phyloP scores from a whole-genome alignment of 2,113 vertebrate genomes.

The Scalopus aquaticus region DNA sequence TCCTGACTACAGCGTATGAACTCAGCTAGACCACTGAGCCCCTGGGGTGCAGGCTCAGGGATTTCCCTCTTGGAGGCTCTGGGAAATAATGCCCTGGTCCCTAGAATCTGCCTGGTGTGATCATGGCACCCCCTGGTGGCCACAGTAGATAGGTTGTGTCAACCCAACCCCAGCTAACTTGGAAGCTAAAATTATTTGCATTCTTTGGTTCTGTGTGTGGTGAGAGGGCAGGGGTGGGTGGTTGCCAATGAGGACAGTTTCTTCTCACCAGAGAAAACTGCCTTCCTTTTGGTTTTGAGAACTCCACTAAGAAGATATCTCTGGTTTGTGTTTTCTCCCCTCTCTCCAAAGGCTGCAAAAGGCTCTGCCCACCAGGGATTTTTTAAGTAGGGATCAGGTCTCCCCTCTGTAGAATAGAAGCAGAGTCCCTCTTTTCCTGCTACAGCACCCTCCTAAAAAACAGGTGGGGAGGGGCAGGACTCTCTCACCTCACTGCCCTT shows the following conservation, averaged over 20 bases:
- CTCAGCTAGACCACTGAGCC: not conserved
- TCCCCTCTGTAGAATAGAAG: not conserved
- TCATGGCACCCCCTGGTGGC: constrained; percentile 56
- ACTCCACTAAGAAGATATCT: not conserved
- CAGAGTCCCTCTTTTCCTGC: not conserved
- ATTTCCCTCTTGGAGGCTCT: not conserved
- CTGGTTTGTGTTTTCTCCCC: not conserved
- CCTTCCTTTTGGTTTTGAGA: constrained; percentile 32
- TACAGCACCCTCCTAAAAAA: not conserved
- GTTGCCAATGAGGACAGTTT: not conserved
- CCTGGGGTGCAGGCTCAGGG: not conserved
- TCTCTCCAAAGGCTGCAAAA: not conserved
- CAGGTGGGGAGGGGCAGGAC: not conserved
- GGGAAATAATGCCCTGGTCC: not conserved
- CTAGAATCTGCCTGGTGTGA: not conserved
- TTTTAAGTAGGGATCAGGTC: not conserved
- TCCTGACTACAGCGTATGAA: not conserved
- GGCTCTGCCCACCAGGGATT: not conserved
- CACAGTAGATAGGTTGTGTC: accelerated
- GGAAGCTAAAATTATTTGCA: not conserved
- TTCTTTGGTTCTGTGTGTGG: not conserved
- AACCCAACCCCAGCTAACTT: accelerated
- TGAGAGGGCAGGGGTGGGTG: not conserved
- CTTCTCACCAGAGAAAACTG: not conserved
- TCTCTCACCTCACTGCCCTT: constrained; percentile 92